Conservation (phyloP, 2,888 invertebrate genomes). For the Criorhina ranunculi region DNA sequence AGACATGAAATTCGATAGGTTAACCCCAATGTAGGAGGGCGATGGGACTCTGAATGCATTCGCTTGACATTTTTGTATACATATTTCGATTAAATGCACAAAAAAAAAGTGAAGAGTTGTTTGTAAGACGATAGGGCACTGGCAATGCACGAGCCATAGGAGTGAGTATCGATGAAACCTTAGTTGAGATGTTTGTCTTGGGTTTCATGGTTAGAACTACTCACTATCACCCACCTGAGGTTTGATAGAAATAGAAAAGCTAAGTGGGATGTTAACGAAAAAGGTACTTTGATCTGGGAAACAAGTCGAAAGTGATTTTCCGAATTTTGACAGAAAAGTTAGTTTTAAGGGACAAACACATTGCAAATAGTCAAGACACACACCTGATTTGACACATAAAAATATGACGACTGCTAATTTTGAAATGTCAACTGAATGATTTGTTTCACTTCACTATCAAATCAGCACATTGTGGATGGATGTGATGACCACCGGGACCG, state of each 20-base stretch:
- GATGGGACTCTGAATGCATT: not conserved
- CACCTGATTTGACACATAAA: too few relatives aligned
- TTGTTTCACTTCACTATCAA: too few relatives aligned
- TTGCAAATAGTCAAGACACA: too few relatives aligned
- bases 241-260: not conserved
- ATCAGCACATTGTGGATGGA: too few relatives aligned
- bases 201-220: conserved; percentile 21
- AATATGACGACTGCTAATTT: too few relatives aligned
- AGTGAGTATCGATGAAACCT: conserved; percentile 2
- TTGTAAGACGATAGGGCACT: conserved; percentile 20
- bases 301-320: too few relatives aligned
- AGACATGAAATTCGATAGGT: conserved; percentile 42
- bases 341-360: too few relatives aligned
- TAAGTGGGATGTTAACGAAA: too few relatives aligned
- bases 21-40: conserved; percentile 6
- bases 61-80: conserved; percentile 4
- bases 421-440: too few relatives aligned
- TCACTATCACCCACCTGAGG: not conserved
- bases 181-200: conserved; percentile 8
- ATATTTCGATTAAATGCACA: not conserved
- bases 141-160: conserved; percentile 26
- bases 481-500: too few relatives aligned
- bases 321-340: too few relatives aligned
- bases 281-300: too few relatives aligned
- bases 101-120: conserved; percentile 15